Evolutionary conservation across 1,140 invertebrate species (phyloP).

Genomic region (Drosophila prosaltans): DNA sequence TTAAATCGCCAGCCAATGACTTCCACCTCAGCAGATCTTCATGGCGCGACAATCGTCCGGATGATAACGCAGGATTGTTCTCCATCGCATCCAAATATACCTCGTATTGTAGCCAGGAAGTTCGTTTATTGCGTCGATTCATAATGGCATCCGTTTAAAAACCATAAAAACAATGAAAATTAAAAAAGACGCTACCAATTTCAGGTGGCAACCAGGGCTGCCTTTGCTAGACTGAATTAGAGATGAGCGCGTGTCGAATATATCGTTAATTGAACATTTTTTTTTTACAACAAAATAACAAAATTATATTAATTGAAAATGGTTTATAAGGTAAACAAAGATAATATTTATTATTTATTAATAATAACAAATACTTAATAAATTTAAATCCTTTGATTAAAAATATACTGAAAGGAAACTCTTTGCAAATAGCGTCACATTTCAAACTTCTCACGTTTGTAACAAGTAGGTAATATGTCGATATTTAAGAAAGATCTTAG

Average conservation of each 20-base stretch:
- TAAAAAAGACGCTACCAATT: slow-evolving; percentile 41
- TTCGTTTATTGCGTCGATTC: slow-evolving; percentile 79
- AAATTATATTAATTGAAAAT: too few species aligned
- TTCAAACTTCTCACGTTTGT: too few species aligned
- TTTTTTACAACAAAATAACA: too few species aligned
- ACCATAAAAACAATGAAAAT: slow-evolving; percentile 32
- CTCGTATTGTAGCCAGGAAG: slow-evolving; percentile 72
- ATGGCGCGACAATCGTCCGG: slow-evolving; percentile 60
- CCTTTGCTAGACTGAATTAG: background rate
- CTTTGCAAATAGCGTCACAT: too few species aligned
- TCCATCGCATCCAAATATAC: slow-evolving; percentile 79
- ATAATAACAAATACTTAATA: too few species aligned
- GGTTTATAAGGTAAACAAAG: too few species aligned
- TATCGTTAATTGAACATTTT: too few species aligned
- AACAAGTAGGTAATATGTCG: too few species aligned
- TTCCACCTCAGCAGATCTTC: slow-evolving; percentile 72
- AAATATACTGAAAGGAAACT: too few species aligned
- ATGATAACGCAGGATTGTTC: slow-evolving; percentile 67
- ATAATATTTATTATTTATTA: too few species aligned
- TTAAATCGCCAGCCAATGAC: slow-evolving; percentile 68
- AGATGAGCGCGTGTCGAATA: background rate
- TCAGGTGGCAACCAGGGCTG: slow-evolving; percentile 9
- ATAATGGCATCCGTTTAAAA: slow-evolving; percentile 38
- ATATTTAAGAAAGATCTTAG: too few species aligned
- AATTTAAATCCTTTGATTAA: too few species aligned